Evolutionary conservation across 2,113 vertebrate species (phyloP).

Genomic region (Mystacornis crossleyi): DNA sequence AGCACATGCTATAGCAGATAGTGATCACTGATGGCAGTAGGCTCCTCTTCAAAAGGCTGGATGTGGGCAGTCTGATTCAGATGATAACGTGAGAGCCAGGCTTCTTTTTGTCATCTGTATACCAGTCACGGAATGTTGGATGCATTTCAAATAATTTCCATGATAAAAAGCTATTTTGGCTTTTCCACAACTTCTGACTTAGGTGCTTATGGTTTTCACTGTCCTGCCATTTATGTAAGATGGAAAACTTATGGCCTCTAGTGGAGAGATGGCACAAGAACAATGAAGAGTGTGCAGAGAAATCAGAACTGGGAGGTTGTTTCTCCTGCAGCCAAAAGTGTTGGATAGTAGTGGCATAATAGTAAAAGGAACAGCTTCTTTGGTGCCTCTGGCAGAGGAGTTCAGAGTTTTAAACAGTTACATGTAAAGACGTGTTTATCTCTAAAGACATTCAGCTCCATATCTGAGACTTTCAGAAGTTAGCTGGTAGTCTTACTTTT

Average conservation of each 20-base stretch:
- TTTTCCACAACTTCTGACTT: not conserved
- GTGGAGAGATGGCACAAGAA: not conserved
- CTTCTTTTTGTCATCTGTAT: not conserved
- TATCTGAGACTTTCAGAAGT: not conserved
- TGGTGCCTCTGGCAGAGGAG: not conserved
- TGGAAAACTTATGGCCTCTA: conserved; percentile 11
- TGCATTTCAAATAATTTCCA: not conserved
- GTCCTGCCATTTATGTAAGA: not conserved
- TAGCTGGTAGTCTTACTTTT: not conserved
- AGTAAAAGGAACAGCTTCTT: not conserved
- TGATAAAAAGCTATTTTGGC: not conserved
- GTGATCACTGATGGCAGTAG: not conserved
- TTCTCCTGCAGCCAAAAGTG: not conserved
- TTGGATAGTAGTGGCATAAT: not conserved
- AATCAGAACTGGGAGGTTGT: not conserved
- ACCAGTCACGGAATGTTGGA: not conserved
- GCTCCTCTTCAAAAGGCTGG: not conserved
- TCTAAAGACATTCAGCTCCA: not conserved
- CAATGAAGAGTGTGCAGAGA: not conserved
- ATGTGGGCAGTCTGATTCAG: not conserved
- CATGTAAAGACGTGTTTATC: not conserved
- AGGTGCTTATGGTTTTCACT: not conserved
- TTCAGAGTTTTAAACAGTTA: not conserved
- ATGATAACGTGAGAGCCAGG: fast-evolving
- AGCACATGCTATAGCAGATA: not conserved